Evolutionary conservation across 2,113 vertebrate species (phyloP), one percentile per base, ranked within the genome.

Genomic region (Struthidea cinerea): DNA sequence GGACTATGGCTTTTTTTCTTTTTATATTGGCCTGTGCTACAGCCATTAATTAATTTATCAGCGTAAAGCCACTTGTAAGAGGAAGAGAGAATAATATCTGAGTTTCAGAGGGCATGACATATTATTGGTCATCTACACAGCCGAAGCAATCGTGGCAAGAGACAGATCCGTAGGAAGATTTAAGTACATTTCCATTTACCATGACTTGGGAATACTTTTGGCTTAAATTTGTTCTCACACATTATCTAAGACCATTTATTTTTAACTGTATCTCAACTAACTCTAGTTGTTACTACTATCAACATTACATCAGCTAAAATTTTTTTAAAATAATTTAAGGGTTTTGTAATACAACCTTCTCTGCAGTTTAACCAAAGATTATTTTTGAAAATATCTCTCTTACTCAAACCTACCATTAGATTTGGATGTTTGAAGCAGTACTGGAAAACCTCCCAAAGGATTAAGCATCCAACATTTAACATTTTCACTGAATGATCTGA

Each of bases 401-500:
- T 78, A 10, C 14, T 50, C 22, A 80, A 76, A 83, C 92, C n/a
- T 93, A 97, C 97, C 98, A 96, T 95, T 82, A 73, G 84, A 95
- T 89, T 97, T 98, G 53, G 94, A 96, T 77, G 84, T 81, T 93
- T 94, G 96, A 15, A 98, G 83, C 3, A 11, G 35, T 44, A 95
- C 27, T 26, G 97, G 97, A 71, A 97, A 95, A 8, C 65, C 91
- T 86, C 80, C 73, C 95, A 98, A 73, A n/a, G 96, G 96, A 46
- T 68, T 93, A 76, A 97, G 83, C 32, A 97, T 89, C 97, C 97
- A 98, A 50, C 84, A 20, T 79, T 97, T 95, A 65, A 97, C 22
- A 24, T 97, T 98, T 96, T 97, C 96, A 90, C 97, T 96, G 73
- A 98, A 98, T 24, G 69, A 56, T 77, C 57, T 93, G 68, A 98